Conservation (phyloP, 2,797 vertebrate species). For the Myotis daubentonii region DNA sequence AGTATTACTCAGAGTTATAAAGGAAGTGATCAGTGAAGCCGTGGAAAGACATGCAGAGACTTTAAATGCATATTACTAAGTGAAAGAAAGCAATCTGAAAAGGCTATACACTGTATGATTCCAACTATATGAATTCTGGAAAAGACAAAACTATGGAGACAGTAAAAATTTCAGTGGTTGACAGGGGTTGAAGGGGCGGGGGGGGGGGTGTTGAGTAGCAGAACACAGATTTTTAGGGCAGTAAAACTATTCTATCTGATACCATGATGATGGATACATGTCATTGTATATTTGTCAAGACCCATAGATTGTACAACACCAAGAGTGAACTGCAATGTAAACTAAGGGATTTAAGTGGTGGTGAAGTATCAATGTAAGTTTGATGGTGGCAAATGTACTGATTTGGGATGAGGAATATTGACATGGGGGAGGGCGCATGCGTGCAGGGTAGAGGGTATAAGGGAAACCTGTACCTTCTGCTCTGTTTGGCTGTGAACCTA, state of each 20-base stretch:
- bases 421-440: neutral
- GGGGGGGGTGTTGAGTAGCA: neutral
- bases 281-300: neutral
- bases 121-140: neutral
- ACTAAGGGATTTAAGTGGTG: neutral
- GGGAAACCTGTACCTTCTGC: neutral
- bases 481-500: neutral
- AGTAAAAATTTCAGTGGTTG: neutral
- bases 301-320: neutral
- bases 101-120: neutral
- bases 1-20: neutral
- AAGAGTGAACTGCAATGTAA: neutral
- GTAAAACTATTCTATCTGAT: neutral
- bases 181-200: neutral
- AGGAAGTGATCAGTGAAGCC: neutral
- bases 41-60: neutral
- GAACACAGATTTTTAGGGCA: neutral
- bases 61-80: neutral
- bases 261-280: too few species aligned
- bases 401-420: neutral
- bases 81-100: neutral
- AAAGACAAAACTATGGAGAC: neutral
- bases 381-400: neutral
- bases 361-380: neutral
- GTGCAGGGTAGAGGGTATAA: rapidly evolving